Evolutionary conservation across 2,888 invertebrate species (phyloP), one percentile per base, ranked within the genome.

Genomic region (Lymantria monacha): DNA sequence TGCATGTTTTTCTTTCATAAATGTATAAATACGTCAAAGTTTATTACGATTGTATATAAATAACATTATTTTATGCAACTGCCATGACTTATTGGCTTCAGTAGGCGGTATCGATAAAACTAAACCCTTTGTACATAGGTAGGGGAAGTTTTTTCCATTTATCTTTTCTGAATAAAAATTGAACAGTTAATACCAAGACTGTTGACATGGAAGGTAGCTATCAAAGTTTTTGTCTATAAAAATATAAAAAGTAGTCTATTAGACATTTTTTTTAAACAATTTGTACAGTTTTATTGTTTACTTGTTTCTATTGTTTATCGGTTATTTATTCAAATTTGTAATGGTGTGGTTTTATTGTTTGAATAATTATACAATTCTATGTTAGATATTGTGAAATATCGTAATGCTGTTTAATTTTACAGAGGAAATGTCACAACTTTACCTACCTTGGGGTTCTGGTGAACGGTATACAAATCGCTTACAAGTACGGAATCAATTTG

Each of bases 401-500:
- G 22, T 22, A 22, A 22, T 22, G 22, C 22, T 22, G 22, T 22
- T 40, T 58, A 33, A 30, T 30, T 15, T 63, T 66, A 46, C 89
- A 97, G 97, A 96, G 89, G 96, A 97, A 92, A 93, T 96, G 87
- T 95, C 95, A 64, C 94, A 94, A 63, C 92, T 96, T 71, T 94
- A 94, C 72, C 93, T 95, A 73, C 96, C 96, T 52, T 97, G 96
- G 95, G 95, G 95, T 50, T 83, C 93, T 45, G 93, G 89, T 38
- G 87, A 89, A 61, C 77, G 88, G 49, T 87, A 87, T 65, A 82
- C 84, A 10, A 87, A 85, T 63, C 84, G 88, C 49, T 71, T 82
- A 43, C 85, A 86, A 78, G 80, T 82, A 41, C 80, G 90, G 42
- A 90, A 91, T 66, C 90, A 92, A 74, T 93, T 81, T 70, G 91